Percentiles rank a stretch among this genome's conserved stretches.
Evolutionary conservation across 2,888 invertebrate species (phyloP).

Genomic region (Eulithis prunata): DNA sequence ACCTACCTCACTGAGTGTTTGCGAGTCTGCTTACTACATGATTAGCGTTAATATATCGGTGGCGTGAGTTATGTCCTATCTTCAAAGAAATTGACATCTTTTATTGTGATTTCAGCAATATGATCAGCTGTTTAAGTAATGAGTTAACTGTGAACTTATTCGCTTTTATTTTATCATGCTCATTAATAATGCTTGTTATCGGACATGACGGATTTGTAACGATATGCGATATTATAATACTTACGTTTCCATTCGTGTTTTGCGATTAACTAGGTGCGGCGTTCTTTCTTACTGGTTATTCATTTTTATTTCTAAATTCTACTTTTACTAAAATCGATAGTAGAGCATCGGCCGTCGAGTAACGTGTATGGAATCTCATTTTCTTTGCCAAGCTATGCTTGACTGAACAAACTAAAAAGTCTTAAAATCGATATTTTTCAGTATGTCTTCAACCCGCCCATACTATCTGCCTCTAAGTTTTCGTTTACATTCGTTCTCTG

Average conservation of each 20-base stretch:
- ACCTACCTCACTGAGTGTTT: too few relatives aligned
- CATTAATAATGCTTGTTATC: conserved; percentile 49
- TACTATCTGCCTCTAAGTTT: background rate
- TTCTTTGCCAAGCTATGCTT: background rate
- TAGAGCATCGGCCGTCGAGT: background rate
- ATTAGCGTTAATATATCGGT: too few relatives aligned
- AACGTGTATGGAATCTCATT: background rate
- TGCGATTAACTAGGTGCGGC: conserved; percentile 39
- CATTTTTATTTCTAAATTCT: background rate
- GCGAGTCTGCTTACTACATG: too few relatives aligned
- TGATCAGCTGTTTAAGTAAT: conserved; percentile 16
- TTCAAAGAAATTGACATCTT: too few relatives aligned
- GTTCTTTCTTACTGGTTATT: conserved; percentile 15
- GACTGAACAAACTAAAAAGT: background rate
- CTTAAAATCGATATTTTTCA: background rate
- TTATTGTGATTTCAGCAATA: background rate
- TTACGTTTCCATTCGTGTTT: conserved; percentile 48
- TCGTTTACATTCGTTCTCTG: conserved; percentile 12
- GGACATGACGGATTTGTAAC: conserved; percentile 46
- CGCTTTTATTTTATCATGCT: conserved; percentile 45
- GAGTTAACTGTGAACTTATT: conserved; percentile 40
- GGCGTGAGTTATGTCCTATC: too few relatives aligned
- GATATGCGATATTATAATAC: conserved; percentile 2
- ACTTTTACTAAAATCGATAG: background rate
- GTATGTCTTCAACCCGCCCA: background rate